These are phyloP conservation scores for Vireo griseus DNA, from an alignment of 2,797 vertebrate genomes.

Conservation along the genomic window DNA sequence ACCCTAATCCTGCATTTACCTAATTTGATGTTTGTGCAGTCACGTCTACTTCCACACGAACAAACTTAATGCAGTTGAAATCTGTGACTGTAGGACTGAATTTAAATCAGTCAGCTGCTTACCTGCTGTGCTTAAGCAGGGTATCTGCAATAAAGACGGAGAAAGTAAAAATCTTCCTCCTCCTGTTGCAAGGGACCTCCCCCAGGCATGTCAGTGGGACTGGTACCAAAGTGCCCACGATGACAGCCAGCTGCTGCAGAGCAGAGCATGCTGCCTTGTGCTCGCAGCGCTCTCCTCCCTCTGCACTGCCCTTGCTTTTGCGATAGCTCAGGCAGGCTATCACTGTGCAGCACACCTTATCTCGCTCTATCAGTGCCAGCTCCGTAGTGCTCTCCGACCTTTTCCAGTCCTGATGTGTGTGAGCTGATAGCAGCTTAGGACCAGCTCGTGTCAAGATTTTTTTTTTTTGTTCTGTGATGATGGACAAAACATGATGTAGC, in stretches of 20 bases:
- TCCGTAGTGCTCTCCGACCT: background rate
- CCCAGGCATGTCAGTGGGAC: background rate
- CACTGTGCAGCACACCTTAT: background rate
- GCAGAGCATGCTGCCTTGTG: background rate
- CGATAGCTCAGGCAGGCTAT: background rate
- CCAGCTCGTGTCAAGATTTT: background rate
- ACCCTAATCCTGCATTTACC: background rate
- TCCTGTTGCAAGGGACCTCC: background rate
- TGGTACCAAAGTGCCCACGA: background rate
- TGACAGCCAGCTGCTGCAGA: background rate
- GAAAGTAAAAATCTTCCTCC: background rate
- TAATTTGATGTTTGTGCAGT: background rate
- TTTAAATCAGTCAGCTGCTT: background rate
- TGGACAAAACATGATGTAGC: background rate
- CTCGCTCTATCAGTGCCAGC: background rate
- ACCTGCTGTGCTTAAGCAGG: background rate
- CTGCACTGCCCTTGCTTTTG: background rate
- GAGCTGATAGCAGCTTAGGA: background rate
- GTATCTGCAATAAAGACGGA: background rate
- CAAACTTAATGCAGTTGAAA: background rate
- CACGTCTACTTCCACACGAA: background rate
- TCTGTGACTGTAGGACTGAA: background rate
- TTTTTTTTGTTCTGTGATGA: background rate
- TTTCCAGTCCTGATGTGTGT: slow-evolving; percentile 13
- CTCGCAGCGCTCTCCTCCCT: background rate